A percentile compares a stretch with the other conserved stretches of the same genome.
These are phyloP conservation scores for Labia minor DNA, from an alignment of 2,888 invertebrate species.

Conservation along the genomic window DNA sequence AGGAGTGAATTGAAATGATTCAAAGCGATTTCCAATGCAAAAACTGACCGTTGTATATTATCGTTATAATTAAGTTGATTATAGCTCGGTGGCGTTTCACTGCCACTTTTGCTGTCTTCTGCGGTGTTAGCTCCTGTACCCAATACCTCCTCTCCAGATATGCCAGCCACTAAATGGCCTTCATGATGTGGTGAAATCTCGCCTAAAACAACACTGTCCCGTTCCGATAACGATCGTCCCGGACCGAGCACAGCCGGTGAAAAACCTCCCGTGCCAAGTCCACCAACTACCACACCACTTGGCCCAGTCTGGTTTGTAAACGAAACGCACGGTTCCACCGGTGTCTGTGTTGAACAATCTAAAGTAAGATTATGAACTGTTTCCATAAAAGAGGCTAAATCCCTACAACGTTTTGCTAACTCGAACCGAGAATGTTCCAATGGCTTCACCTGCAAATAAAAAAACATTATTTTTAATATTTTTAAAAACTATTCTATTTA, in stretches of 20 bases:
- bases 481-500: background rate
- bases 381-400: slow-evolving; percentile 64
- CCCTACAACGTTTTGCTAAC: slow-evolving; percentile 58
- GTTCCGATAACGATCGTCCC: slow-evolving; percentile 44
- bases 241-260: background rate
- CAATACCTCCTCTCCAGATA: background rate
- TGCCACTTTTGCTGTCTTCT: slow-evolving; percentile 61
- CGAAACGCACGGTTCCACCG: background rate
- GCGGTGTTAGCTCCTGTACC: background rate
- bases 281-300: background rate
- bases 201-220: slow-evolving; percentile 70
- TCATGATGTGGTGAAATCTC: slow-evolving; percentile 78
- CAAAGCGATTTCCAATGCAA: slow-evolving; percentile 26
- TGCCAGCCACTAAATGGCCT: slow-evolving; percentile 37
- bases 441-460: slow-evolving; percentile 35
- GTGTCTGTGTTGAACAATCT: background rate
- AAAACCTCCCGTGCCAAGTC: background rate
- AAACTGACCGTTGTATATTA: slow-evolving; percentile 52
- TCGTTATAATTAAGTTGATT: slow-evolving; percentile 77
- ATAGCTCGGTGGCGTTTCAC: slow-evolving; percentile 71
- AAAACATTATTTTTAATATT: slow-evolving; percentile 21
- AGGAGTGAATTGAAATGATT: background rate
- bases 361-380: slow-evolving; percentile 31
- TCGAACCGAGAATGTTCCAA: slow-evolving; percentile 28
- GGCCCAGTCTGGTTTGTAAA: background rate